Evolutionary conservation across 2,888 invertebrate genomes (phyloP).

Genomic region (Augiades crinisus): DNA sequence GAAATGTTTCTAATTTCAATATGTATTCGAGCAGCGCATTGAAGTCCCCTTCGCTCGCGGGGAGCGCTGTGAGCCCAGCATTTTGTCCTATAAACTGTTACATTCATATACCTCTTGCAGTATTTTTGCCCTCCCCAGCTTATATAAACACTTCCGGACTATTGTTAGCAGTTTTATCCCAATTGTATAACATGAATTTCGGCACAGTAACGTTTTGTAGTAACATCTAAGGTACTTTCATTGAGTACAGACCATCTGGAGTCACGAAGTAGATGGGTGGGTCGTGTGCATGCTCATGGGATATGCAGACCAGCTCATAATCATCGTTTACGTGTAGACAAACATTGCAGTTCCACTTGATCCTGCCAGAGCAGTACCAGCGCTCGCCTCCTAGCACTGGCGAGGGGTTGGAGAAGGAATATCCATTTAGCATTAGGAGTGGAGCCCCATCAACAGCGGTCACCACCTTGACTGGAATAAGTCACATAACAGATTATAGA

Average conservation of each 20-base stretch:
- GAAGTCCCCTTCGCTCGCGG: too few species aligned
- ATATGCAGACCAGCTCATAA: slow-evolving; percentile 68
- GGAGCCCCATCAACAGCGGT: slow-evolving; percentile 71
- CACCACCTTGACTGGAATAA: slow-evolving; percentile 66
- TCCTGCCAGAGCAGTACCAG: slow-evolving; percentile 70
- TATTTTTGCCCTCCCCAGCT: too few species aligned
- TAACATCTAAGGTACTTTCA: slow-evolving; percentile 23
- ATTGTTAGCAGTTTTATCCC: too few species aligned
- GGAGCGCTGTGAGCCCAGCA: too few species aligned
- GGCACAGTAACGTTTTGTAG: not conserved
- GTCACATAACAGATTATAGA: not conserved
- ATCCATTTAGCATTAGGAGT: slow-evolving; percentile 68
- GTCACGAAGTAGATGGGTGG: slow-evolving; percentile 64
- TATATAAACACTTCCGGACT: too few species aligned
- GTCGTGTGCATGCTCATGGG: slow-evolving; percentile 60
- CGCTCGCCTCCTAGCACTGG: slow-evolving; percentile 68
- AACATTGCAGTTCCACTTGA: slow-evolving; percentile 60
- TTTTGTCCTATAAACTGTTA: too few species aligned
- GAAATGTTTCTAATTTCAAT: too few species aligned
- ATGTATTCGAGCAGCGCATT: too few species aligned
- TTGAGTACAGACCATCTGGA: slow-evolving; percentile 54
- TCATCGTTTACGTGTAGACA: slow-evolving; percentile 73
- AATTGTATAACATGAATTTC: too few species aligned
- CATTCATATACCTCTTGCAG: too few species aligned
- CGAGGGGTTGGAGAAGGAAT: slow-evolving; percentile 66